Evolutionary conservation across 2,797 vertebrate genomes (phyloP).

Genomic region (Poeciliopsis paucimaculata): DNA sequence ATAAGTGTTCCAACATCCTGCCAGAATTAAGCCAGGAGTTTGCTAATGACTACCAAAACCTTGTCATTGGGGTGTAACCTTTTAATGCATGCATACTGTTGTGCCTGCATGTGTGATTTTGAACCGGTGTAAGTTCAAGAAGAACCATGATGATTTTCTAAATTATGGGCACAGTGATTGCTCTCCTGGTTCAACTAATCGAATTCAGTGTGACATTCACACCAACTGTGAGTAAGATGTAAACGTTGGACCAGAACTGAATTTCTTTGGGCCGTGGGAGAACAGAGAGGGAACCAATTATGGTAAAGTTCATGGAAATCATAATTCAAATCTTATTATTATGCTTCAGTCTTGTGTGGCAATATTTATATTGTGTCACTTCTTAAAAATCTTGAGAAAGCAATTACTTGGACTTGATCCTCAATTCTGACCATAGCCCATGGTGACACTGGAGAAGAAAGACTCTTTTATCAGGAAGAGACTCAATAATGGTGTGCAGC

Average conservation of each 20-base stretch:
- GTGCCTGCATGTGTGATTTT: background rate
- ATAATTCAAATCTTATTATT: background rate
- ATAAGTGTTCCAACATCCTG: background rate
- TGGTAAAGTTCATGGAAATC: background rate
- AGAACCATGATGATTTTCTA: background rate
- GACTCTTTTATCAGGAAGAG: conserved; percentile 3
- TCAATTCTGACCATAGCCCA: background rate
- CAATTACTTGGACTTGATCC: background rate
- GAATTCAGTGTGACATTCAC: background rate
- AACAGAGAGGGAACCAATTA: background rate
- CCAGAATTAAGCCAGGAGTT: background rate
- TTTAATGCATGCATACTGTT: background rate
- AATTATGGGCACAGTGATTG: background rate
- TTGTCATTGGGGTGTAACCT: background rate
- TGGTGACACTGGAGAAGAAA: conserved; percentile 2
- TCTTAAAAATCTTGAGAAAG: background rate
- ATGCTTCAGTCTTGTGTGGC: background rate
- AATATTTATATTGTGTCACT: background rate
- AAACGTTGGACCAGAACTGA: background rate
- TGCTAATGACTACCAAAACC: background rate
- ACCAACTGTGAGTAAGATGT: background rate
- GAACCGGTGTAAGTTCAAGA: background rate
- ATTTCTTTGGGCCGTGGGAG: background rate
- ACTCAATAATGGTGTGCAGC: conserved; percentile 6
- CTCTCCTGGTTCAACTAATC: background rate